Base-by-base conservation (phyloP, 2,888 invertebrate species). In the Pachymerium ferrugineum region DNA sequence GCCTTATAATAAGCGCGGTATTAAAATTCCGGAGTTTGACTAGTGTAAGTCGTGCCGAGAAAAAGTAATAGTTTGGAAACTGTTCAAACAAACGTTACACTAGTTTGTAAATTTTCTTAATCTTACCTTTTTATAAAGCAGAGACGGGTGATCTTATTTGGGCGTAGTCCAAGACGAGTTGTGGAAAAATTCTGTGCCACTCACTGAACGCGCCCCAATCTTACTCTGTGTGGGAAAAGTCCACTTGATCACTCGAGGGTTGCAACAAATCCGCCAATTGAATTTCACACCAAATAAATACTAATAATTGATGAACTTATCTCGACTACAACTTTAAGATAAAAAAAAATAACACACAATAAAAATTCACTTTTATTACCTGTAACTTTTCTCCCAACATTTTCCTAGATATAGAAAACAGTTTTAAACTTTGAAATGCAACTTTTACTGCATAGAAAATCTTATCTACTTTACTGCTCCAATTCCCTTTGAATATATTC, bases 131-230 rank as follows among this genome's bases (percentile, higher is more conserved):
- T 47, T 47, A 22, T 47, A 10, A 47, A 10, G 19, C 47, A 10
- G 22, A 47, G 22, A 47, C 22, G 16, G 47, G 19, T 5, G 47
- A 47, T 47, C 22, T 47, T 47, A 47, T 47, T 47, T 47, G 47
- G 47, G 47, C 47, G 47, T 47, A 47, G 47, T 47, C 47, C 47
- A 47, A 47, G 47, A 47, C 47, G 47, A 47, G 47, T 47, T 47
- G 47, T 47, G 47, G 47, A 47, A 47, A 47, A 47, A 47, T 47
- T 47, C 47, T 47, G 47, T 47, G 47, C 47, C 47, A 47, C 47
- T 47, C 47, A 47, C 47, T 22, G 47, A 47, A 16, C 47, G 47
- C 47, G 47, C 47, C 47, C 19, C 47, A 47, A 47, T 47, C 47
- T 47, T 47, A 47, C 47, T 47, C 47, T 47, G 47, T 16, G 19